Evolutionary conservation across 2,888 invertebrate genomes (phyloP), one percentile per base, ranked within the genome.

Genomic region (Cosmopolites sordidus): DNA sequence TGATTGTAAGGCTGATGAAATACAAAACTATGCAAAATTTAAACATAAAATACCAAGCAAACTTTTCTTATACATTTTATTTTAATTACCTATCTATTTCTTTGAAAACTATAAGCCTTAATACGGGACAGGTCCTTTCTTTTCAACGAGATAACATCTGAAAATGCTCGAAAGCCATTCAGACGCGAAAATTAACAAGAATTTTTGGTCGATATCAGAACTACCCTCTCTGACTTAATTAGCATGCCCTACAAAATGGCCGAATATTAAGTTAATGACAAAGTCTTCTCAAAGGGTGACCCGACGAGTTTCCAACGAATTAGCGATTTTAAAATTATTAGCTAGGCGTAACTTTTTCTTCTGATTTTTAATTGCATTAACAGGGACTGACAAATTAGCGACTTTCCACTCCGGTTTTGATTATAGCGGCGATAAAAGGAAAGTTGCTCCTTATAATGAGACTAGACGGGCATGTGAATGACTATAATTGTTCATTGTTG

Each of bases 241-340:
- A 49, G 18, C 27, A 38, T 49, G 43, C 64, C 57, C 61, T 59
- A 64, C 29, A 64, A 62, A 67, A 64, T 60, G 64, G 62, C 64
- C 58, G 64, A 64, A 67, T 68, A 67, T 69, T 69, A 65, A 66
- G 63, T 64, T 69, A 68, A 69, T 66, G 66, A 68, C 60, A 60
- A 63, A 64, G 60, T 61, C 63, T 58, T 48, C 42, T 64, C 64
- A 64, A 63, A 64, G 63, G 56, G 58, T 56, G 49, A 56, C 51
- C 48, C 53, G 53, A 46, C 47, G 46, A 44, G 51, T 44, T 42
- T 51, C 42, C 48, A 52, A 47, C 56, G 54, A 58, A 60, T 58
- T 49, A 43, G 43, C 22, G 49, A 49, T 49, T 49, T 49, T 38
- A 41, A 49, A 49, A 49, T 49, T 49, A 49, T 49, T 49, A 49